Evolutionary conservation across 2,797 vertebrate species (phyloP), one percentile per base, ranked within the genome.

Genomic region (Cynopterus sphinx): DNA sequence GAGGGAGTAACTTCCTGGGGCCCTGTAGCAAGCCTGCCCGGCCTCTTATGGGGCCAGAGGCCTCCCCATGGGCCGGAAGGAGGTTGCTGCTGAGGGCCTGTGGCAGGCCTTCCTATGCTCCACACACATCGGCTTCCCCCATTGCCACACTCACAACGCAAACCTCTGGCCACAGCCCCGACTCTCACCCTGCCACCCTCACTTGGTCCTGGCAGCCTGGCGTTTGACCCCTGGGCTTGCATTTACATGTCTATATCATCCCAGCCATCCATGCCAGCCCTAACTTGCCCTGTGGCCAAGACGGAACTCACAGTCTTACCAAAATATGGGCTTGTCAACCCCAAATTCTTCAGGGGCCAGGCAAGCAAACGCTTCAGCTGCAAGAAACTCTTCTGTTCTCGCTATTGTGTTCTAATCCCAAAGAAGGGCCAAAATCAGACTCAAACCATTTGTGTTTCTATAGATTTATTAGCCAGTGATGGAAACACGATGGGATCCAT

Each of bases 391-490:
- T n/a, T 61, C 68, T 6, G 3, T 17, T 24, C 46, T 74, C 4
- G 5, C 65, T 4, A 5, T 19, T 13, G n/a, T 3, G 4, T 41
- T 63, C 63, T n/a, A 70, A 78, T n/a, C 31, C 75, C 83, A 33
- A 59, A 84, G 63, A 73, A 77, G 13, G 36, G 19, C 26, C 43
- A 24, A 11, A 16, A 3, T 39, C 1, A 81, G 31, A 51, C 15
- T 19, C 53, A n/a, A 2, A 17, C 1, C 53, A 24, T 21, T 17
- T 17, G 33, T n/a, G 24, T 82, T 67, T 82, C 87, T 90, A 51
- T 43, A 36, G 55, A 49, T 97, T 97, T 97, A 96, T 94, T 96
- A 67, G 43, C 39, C 55, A 41, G n/a, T 46, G 41, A 73, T 12
- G n/a, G 81, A 41, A 77, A 78, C 55, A 36, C 74, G 61, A 73